Base-by-base conservation (phyloP, 1,140 invertebrate species). In the Melipona quadrifasciata region DNA sequence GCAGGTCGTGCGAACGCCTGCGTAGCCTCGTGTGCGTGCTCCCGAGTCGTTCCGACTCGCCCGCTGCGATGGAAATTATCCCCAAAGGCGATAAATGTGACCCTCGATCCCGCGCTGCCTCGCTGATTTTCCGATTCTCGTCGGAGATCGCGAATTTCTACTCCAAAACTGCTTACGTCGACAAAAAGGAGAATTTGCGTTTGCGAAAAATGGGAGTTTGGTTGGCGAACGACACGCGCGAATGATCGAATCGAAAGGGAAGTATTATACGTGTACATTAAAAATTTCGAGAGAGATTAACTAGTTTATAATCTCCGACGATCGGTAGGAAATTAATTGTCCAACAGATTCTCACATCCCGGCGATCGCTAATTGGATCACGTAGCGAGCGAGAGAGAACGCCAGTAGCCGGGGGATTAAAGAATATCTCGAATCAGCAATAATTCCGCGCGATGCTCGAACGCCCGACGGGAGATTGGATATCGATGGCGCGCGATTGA, bases 41-140 rank as follows among this genome's bases (percentile, higher is more conserved):
- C 57, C n/a, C 10, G 27, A 55, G 65, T 10, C 31, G 47, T n/a
- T 68, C n/a, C 70, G 3, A 39, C 2, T 24, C 14, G n/a, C 47
- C 65, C 73, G 83, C 77, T 61, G 6, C 58, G 73, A 74, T 87
- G 86, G 86, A 90, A 90, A 90, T 90, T 90, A 90, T 90, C 70
- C 88, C 89, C 74, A 47, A 34, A 70, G 83, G 89, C 88, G 55
- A 87, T 65, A 65, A 61, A 47, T 0, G 71, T 83, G 88, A 90
- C 88, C 88, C 87, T 81, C 89, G 82, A 90, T 90, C 86, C 70
- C 71, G 47, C 61, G 65, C 58, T 31, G 24, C 11, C 75, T 27
- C 73, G 70, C 57, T 73, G 16, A 19, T 58, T 64, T 67, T 8
- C 21, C 11, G 21, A 12, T 76, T 61, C n/a, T n/a, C n/a, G 58